These are phyloP conservation scores for Podarcis siculus DNA, from an alignment of 2,797 vertebrate genomes.

Conservation along the genomic window DNA sequence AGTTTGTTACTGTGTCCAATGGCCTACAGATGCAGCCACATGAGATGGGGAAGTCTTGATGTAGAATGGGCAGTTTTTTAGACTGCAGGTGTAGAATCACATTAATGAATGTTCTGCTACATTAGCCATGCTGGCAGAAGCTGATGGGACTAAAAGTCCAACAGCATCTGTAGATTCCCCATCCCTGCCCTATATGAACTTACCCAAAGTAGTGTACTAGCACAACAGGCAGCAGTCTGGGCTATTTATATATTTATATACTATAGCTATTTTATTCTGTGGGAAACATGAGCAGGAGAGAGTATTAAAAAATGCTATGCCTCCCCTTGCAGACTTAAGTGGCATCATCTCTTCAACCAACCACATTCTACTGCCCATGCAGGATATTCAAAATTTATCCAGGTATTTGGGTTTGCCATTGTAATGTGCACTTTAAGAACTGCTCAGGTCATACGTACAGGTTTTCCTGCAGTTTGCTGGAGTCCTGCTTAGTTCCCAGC, in stretches of 20 bases:
- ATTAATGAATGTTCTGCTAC: neutral
- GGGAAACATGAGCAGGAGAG: neutral
- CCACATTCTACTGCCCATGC: neutral
- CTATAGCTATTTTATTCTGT: neutral
- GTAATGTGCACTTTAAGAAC: neutral
- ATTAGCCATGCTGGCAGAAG: neutral
- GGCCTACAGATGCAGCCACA: neutral
- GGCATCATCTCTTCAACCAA: neutral
- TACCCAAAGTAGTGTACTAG: neutral
- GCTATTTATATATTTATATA: too few relatives aligned
- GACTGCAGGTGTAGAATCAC: neutral
- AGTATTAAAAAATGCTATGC: neutral
- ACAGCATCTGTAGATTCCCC: neutral
- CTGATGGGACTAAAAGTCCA: neutral
- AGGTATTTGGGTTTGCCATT: neutral
- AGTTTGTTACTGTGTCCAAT: neutral
- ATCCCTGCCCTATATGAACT: neutral
- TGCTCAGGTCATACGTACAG: slow-evolving; percentile 82
- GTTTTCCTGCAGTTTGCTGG: slow-evolving; percentile 90
- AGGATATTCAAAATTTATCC: neutral
- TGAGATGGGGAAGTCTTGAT: neutral
- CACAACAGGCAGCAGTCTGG: neutral
- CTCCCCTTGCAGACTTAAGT: neutral
- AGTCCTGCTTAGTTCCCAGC: slow-evolving; percentile 92
- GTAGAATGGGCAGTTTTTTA: neutral